Base-by-base conservation (phyloP, 2,797 vertebrate species). In the Sebastes ruberrimus region DNA sequence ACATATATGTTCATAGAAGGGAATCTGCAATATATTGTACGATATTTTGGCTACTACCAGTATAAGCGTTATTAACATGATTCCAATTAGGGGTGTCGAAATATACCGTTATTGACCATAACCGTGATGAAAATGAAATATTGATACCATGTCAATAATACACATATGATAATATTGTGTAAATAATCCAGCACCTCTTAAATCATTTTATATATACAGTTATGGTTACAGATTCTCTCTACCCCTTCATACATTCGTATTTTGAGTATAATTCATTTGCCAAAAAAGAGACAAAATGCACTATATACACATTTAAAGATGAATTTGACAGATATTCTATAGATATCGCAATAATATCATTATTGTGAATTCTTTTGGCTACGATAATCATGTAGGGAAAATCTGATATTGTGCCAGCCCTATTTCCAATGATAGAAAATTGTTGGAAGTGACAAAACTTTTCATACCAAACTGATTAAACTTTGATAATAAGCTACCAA, bases 71-170 rank as follows among this genome's bases (percentile, higher is more conserved):
- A 2, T 38, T 8, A 22, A 28, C 6, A 38, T 49, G 8, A 70
- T 65, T 42, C 20, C 20, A 52, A 52, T n/a, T 10, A 52, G 49
- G 20, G 20, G 49, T 52, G 49, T 52, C 13, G 1, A 20, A n/a
- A 52, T 52, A n/a, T 0, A 52, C 0, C 20, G 7, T 0, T 52
- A n/a, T n/a, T 52, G 49, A 52, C 20, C 18, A 52, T 52, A 52
- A 52, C 49, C 20, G 4, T 52, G 49, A 0, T n/a, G 49, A n/a
- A 52, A 52, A 52, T 52, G 3, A 52, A 52, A 52, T 52, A 52
- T 20, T 49, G 46, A 20, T 49, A 49, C 18, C 46, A 49, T 49
- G 46, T 42, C 38, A 16, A 42, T 16, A 42, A 42, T 42, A 42
- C 38, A 42, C 38, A 42, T 42, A 42, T 42, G 38, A 42, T 42